Conservation (phyloP, 2,888 invertebrate genomes). For the Spilosoma lubricipeda region DNA sequence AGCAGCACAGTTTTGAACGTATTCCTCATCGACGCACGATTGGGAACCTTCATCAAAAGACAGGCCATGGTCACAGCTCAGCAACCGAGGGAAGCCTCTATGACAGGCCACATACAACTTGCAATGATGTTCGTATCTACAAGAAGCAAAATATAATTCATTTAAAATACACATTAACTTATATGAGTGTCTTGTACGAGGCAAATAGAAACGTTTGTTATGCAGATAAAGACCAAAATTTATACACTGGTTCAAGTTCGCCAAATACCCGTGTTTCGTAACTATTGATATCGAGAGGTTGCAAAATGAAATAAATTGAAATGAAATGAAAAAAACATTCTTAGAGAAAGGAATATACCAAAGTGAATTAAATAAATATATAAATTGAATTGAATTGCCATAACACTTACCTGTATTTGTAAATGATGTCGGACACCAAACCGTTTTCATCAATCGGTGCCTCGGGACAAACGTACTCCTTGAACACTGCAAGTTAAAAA, state of each 20-base stretch:
- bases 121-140: conserved; percentile 66
- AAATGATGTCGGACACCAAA: conserved; percentile 45
- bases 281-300: no score
- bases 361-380: no score
- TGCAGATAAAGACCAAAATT: background rate
- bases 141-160: conserved; percentile 11
- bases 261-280: background rate
- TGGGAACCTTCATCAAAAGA: conserved; percentile 61
- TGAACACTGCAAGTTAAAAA: conserved; percentile 54
- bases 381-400: no score
- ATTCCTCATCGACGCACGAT: conserved; percentile 57
- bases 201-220: background rate
- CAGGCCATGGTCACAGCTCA: conserved; percentile 70
- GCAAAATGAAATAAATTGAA: background rate
- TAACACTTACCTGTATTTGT: conserved; percentile 58
- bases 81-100: conserved; percentile 65
- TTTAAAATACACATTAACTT: background rate
- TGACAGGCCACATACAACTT: conserved; percentile 70
- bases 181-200: background rate
- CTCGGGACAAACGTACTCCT: conserved; percentile 63
- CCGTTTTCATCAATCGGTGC: conserved; percentile 52
- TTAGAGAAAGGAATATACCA: background rate
- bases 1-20: conserved; percentile 35
- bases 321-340: background rate
- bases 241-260: background rate